These are phyloP conservation scores for Bibio marci DNA, from an alignment of 2,888 invertebrate species.

Conservation along the genomic window DNA sequence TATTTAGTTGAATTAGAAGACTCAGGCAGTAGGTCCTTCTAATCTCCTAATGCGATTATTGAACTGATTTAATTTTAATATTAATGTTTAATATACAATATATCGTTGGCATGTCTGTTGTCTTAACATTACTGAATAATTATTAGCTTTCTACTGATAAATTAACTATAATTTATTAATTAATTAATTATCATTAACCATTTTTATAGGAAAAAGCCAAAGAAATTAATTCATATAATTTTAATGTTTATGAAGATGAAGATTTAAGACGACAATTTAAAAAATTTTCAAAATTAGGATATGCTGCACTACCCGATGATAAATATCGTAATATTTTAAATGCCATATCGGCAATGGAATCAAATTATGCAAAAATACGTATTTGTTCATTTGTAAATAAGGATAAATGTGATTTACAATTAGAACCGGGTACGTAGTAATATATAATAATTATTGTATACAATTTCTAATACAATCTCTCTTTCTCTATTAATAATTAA, in stretches of 20 bases:
- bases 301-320: constrained; percentile 51
- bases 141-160: no score
- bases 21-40: no score
- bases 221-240: constrained; percentile 39
- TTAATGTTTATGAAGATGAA: constrained; percentile 52
- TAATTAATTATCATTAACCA: not conserved
- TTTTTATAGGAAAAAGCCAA: constrained; percentile 14
- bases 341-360: constrained; percentile 52
- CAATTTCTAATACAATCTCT: constrained; percentile 25
- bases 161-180: no score
- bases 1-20: no score
- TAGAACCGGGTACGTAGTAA: constrained; percentile 42
- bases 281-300: constrained; percentile 52
- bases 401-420: constrained; percentile 45
- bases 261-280: constrained; percentile 57
- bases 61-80: no score
- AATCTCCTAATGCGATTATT: no score
- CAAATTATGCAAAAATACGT: constrained; percentile 59
- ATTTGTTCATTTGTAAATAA: constrained; percentile 50
- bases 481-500: no score
- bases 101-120: no score
- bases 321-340: constrained; percentile 43
- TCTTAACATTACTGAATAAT: no score
- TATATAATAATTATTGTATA: not conserved
- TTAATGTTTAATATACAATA: no score